Base-by-base conservation (phyloP, 1,140 invertebrate species). In the Drosophila pachea region DNA sequence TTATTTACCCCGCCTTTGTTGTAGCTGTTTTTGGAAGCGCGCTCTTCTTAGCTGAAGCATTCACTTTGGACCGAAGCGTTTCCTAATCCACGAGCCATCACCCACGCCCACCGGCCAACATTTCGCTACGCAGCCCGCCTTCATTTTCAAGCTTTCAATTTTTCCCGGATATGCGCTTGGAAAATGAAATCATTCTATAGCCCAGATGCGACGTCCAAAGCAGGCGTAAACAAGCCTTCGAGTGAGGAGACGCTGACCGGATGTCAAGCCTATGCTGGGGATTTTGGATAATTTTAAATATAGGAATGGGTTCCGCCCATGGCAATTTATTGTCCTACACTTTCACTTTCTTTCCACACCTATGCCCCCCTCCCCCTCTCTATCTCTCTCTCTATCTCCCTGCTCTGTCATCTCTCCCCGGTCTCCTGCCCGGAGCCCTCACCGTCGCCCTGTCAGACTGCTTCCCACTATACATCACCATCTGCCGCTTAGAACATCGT, bases 161-260 rank as follows among this genome's bases (percentile, higher is more conserved):
- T 62, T 52, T 43, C 72, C 22, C 72, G 76, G 72, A 78, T 79
- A 79, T 78, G 72, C 76, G 76, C 76, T 49, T 79, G 72, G 73
- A 79, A 79, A 79, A 45, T 73, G 59, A 79, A 78, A 65, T 69
- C 65, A 52, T 56, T 47, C 61, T 58, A 5, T 36, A 36, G 53
- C 53, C 59, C 29, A 49, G 35, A 22, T 22, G 22, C 22, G 81
- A 73, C 36, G 58, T 12, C 56, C 62, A 63, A 68, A 67, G 66
- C 54, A 54, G 62, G 48, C 65, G 72, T 70, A 79, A 68, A 78
- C 70, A 78, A 52, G 22, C 55, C 22, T 32, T 22, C 14, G 45
- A 16, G 29, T 9, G 29, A 6, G 47, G 22, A 12, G 29, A 2
- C 9, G 22, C 16, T 29, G 9, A 22, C 42, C 12, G 5, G 14